Conservation (phyloP, 2,113 vertebrate genomes). For the Lasiurus cinereus region DNA sequence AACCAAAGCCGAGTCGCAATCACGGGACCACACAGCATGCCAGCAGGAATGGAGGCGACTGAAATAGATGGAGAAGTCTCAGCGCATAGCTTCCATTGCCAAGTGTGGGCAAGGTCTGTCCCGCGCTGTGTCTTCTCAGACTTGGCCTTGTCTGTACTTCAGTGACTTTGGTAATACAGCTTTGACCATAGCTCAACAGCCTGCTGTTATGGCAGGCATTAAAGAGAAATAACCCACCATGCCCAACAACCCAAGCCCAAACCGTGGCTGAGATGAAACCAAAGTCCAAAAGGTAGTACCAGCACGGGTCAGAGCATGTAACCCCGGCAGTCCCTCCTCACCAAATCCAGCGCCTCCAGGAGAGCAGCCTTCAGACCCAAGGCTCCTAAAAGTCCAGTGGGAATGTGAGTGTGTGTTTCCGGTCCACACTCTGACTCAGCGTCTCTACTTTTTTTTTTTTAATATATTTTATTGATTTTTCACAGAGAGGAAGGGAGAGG, state of each 20-base stretch:
- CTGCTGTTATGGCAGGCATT: neutral
- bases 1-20: slow-evolving; percentile 50
- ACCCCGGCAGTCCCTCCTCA: rapidly evolving
- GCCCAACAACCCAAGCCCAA: neutral
- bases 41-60: neutral
- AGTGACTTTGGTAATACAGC: slow-evolving; percentile 52
- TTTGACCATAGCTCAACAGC: neutral
- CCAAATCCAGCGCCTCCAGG: rapidly evolving
- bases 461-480: too few relatives aligned
- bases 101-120: slow-evolving; percentile 14
- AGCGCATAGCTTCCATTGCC: slow-evolving; percentile 23
- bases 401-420: neutral
- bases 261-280: neutral
- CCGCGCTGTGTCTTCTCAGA: neutral
- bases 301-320: rapidly evolving
- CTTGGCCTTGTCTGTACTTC: neutral
- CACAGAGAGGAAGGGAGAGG: too few relatives aligned
- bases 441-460: neutral
- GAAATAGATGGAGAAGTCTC: slow-evolving; percentile 1
- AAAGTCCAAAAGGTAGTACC: neutral
- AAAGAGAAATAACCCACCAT: neutral
- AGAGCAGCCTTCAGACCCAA: rapidly evolving
- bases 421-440: neutral
- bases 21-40: neutral
- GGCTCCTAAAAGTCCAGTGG: rapidly evolving